phyloP scores from a whole-genome alignment of 2,797 vertebrate species.

The Sus cebifrons region DNA sequence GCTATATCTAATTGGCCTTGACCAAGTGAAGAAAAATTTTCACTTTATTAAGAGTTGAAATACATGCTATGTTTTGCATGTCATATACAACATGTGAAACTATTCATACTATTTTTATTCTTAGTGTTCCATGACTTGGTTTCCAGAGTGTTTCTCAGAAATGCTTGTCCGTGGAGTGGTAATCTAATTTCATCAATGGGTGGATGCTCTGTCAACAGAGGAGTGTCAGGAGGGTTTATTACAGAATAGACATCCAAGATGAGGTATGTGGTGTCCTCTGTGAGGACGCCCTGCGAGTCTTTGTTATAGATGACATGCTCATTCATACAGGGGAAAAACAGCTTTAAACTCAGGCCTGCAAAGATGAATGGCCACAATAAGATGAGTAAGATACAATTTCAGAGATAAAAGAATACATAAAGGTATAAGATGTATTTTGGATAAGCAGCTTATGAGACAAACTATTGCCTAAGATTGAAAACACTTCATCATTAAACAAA shows the following conservation, averaged over 20 bases:
- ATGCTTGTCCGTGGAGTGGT: neutral
- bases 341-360: neutral
- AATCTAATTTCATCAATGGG: neutral
- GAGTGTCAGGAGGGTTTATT: neutral
- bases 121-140: neutral
- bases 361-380: constrained; percentile 16
- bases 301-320: neutral
- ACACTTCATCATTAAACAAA: constrained; percentile 30
- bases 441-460: neutral
- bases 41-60: neutral
- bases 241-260: neutral
- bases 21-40: constrained; percentile 14
- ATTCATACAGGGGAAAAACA: neutral
- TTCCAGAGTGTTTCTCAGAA: constrained; percentile 31
- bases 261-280: neutral
- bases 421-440: neutral
- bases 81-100: neutral
- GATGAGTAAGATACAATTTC: neutral
- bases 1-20: neutral
- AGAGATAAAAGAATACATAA: constrained; percentile 18
- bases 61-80: neutral
- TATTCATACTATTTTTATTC: neutral
- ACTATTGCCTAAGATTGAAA: neutral
- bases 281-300: neutral
- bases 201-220: neutral